Evolutionary conservation across 1,140 invertebrate species (phyloP).

Genomic region (Pseudoatta argentina): DNA sequence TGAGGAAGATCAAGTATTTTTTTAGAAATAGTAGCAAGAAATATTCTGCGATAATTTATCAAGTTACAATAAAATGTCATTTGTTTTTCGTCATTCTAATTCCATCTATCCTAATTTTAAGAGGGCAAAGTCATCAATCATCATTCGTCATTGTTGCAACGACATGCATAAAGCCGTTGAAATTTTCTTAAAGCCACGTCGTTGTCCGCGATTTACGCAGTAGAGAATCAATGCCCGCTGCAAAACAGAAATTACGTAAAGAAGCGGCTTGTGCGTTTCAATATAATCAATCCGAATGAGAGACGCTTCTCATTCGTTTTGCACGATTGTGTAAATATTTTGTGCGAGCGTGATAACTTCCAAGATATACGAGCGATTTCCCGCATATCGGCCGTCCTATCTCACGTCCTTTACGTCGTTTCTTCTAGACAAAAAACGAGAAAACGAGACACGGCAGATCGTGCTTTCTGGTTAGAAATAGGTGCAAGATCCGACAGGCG

Average conservation of each 20-base stretch:
- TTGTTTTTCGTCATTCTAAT: conserved; percentile 24
- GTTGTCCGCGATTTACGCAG: neutral
- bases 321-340: neutral
- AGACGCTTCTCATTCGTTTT: neutral
- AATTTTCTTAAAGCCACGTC: neutral
- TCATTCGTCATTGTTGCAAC: conserved; percentile 1
- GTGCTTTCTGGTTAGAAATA: conserved; percentile 69
- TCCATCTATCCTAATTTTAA: conserved; percentile 22
- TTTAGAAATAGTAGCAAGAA: neutral
- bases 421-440: conserved; percentile 30
- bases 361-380: conserved; percentile 36
- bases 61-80: neutral
- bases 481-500: conserved; percentile 54
- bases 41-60: conserved; percentile 2
- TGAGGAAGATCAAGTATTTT: neutral
- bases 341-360: conserved; percentile 40
- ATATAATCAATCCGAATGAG: conserved; percentile 6
- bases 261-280: neutral
- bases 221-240: neutral
- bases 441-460: conserved; percentile 52
- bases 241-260: conserved; percentile 7
- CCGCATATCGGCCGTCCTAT: conserved; percentile 26
- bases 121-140: conserved; percentile 7
- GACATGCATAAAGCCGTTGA: neutral
- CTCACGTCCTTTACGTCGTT: conserved; percentile 30